These are phyloP conservation scores for Zoanthus sociatus DNA, from an alignment of 92 coral and sea anemone genomes.

Conservation along the genomic window DNA sequence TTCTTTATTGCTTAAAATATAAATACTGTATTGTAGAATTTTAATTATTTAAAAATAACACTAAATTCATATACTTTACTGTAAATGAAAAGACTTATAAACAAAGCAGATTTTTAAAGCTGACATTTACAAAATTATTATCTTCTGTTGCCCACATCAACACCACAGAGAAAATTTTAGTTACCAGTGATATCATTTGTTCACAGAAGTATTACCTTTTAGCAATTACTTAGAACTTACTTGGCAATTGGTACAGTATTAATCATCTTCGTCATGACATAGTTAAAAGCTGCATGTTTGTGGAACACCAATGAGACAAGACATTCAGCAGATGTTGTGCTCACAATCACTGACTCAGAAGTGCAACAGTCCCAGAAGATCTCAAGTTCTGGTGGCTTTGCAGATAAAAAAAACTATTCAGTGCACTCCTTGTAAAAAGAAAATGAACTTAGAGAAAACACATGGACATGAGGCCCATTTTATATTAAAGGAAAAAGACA, in stretches of 20 bases:
- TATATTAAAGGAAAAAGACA: too few relatives aligned
- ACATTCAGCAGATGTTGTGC: conserved; percentile 25
- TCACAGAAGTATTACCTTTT: neutral
- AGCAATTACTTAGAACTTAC: neutral
- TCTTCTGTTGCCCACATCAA: too few relatives aligned
- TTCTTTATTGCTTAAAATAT: too few relatives aligned
- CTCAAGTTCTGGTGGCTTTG: conserved; percentile 22
- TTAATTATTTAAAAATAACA: too few relatives aligned
- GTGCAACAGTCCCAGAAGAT: conserved; percentile 29
- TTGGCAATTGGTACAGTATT: conserved; percentile 35
- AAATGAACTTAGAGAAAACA: neutral
- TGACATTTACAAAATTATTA: too few relatives aligned
- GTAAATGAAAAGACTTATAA: too few relatives aligned
- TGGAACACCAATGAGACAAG: conserved; percentile 39
- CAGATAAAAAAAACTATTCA: neutral
- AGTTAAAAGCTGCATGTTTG: conserved; percentile 13
- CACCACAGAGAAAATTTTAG: too few relatives aligned
- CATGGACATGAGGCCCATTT: too few relatives aligned
- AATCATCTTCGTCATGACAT: conserved; percentile 30
- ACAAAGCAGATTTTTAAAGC: too few relatives aligned
- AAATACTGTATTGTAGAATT: too few relatives aligned
- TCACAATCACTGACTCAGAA: conserved; percentile 10
- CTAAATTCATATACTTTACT: too few relatives aligned
- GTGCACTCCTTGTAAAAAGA: neutral
- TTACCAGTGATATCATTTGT: neutral